These are phyloP conservation scores for Nephrotoma appendiculata DNA, from an alignment of 2,888 invertebrate genomes.

Conservation along the genomic window DNA sequence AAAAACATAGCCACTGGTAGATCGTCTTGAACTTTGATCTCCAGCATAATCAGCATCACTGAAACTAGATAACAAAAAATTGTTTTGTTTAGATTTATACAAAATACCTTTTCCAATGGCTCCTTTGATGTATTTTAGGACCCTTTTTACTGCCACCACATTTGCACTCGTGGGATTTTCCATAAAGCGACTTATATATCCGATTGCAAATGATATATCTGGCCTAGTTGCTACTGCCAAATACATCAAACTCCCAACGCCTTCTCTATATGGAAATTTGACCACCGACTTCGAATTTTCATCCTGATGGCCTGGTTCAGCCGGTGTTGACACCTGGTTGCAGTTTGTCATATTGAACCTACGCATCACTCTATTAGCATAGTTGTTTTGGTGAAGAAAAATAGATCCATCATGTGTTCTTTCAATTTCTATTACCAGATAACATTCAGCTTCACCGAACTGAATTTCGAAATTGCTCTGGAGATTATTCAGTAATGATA, in stretches of 20 bases:
- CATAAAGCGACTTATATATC: not conserved
- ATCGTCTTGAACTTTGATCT: slow-evolving; percentile 12
- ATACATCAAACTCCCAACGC: slow-evolving; percentile 5
- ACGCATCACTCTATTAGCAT: not conserved
- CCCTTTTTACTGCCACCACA: slow-evolving; percentile 11
- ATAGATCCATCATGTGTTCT: not conserved
- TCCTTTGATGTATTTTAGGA: slow-evolving; percentile 10
- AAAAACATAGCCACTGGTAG: slow-evolving; percentile 15
- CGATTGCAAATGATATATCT: slow-evolving; percentile 5
- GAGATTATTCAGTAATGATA: not conserved
- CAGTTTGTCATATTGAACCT: too few relatives aligned
- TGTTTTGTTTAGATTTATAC: not conserved
- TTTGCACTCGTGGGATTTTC: slow-evolving; percentile 10
- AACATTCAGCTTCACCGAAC: not conserved
- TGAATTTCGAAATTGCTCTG: not conserved
- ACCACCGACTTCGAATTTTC: not conserved
- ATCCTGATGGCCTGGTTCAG: not conserved
- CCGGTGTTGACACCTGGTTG: not conserved
- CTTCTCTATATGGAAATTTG: slow-evolving; percentile 5
- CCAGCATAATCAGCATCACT: slow-evolving; percentile 15
- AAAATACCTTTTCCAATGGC: not conserved
- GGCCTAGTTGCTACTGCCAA: slow-evolving; percentile 6
- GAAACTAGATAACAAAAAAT: slow-evolving; percentile 7
- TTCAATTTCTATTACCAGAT: not conserved
- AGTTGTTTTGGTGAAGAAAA: too few relatives aligned